phyloP scores from a whole-genome alignment of 2,888 invertebrate species.

The Lasius platythorax region DNA sequence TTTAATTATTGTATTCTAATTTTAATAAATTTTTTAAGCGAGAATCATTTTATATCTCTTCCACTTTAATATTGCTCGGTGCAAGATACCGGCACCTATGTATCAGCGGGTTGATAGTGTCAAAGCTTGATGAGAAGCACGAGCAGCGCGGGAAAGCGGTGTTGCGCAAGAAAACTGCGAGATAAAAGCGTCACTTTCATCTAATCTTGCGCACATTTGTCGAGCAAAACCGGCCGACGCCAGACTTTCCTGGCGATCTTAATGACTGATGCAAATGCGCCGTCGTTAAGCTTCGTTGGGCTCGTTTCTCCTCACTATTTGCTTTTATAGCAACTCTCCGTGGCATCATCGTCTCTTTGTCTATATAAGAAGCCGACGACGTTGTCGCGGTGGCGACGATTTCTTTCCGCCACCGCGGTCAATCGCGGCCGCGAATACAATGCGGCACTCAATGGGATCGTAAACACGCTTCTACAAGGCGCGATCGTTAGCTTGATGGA shows the following conservation, averaged over 20 bases:
- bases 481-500: conserved; percentile 44
- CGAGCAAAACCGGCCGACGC: conserved; percentile 55
- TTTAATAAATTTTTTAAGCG: neutral
- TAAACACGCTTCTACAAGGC: conserved; percentile 42
- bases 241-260: conserved; percentile 70
- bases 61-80: neutral
- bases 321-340: conserved; percentile 74
- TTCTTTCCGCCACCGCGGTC: conserved; percentile 40
- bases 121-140: conserved; percentile 1
- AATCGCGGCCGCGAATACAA: conserved; percentile 43
- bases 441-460: conserved; percentile 46
- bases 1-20: neutral
- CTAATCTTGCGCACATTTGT: conserved; percentile 64
- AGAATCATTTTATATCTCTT: neutral
- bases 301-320: conserved; percentile 76
- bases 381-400: conserved; percentile 16
- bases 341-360: conserved; percentile 53
- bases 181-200: conserved; percentile 67
- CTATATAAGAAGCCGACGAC: conserved; percentile 29
- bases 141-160: conserved; percentile 9
- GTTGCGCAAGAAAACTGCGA: conserved; percentile 67
- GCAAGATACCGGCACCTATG: neutral
- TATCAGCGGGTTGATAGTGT: neutral
- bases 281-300: conserved; percentile 79
- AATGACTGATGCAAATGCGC: conserved; percentile 78